Conservation (phyloP, 64 coral and sea anemone genomes). For the Hydrozoanthus tunicans region DNA sequence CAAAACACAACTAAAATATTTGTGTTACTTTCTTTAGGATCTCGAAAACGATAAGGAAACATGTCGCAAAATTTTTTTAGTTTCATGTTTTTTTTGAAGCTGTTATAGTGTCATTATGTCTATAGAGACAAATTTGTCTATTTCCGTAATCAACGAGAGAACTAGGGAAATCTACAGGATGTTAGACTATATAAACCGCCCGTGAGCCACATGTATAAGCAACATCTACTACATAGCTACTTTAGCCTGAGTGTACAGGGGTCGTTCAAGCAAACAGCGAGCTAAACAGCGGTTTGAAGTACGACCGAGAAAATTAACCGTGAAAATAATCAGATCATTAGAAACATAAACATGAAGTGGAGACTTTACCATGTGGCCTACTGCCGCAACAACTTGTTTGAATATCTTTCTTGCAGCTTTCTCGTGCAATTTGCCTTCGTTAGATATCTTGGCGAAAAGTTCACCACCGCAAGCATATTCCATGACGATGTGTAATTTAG, state of each 20-base stretch:
- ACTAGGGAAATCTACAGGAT: not conserved
- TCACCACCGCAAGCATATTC: constrained; percentile 93
- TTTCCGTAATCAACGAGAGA: not conserved
- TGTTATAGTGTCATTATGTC: not conserved
- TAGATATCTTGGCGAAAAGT: constrained; percentile 95
- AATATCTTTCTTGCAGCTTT: constrained; percentile 83
- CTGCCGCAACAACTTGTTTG: constrained; percentile 84
- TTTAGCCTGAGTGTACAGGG: not conserved
- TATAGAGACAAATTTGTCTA: not conserved
- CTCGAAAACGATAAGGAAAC: not conserved
- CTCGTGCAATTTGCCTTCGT: constrained; percentile 92
- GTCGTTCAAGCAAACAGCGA: not conserved
- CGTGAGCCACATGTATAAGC: not conserved
- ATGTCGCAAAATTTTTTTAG: not conserved
- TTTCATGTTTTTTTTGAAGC: not conserved
- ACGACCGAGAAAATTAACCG: not conserved
- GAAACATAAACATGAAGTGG: not conserved
- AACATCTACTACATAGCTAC: no score
- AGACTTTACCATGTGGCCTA: constrained; percentile 94
- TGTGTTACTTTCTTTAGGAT: not conserved
- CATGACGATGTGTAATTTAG: constrained; percentile 93
- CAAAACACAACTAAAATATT: not conserved
- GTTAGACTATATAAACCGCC: not conserved
- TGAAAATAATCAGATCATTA: constrained; percentile 48
- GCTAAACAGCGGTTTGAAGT: not conserved